Evolutionary conservation across 2,113 vertebrate genomes (phyloP).

Genomic region (Pipra filicauda): DNA sequence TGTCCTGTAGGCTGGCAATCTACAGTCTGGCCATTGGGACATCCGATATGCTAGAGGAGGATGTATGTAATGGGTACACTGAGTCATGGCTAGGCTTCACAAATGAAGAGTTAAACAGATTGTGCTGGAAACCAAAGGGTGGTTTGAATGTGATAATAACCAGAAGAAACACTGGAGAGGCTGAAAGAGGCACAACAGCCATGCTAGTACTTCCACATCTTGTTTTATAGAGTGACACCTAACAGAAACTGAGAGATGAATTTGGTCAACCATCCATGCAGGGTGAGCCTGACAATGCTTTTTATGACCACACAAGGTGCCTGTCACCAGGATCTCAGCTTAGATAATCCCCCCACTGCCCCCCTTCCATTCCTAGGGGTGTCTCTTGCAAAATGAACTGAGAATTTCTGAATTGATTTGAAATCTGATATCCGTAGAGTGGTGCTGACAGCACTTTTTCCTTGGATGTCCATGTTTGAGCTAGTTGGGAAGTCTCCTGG

Average conservation of each 20-base stretch:
- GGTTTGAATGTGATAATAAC: background rate
- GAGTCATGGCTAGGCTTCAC: background rate
- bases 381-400: background rate
- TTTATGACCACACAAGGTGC: background rate
- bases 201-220: background rate
- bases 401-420: background rate
- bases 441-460: background rate
- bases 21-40: background rate
- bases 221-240: background rate
- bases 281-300: background rate
- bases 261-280: background rate
- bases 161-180: background rate
- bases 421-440: background rate
- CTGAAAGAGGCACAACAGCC: background rate
- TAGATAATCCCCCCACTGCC: background rate
- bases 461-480: background rate
- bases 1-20: background rate
- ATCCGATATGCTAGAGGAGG: background rate
- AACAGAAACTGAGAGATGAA: background rate
- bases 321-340: background rate
- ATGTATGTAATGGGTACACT: fast-evolving
- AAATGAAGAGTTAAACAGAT: background rate
- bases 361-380: background rate
- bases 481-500: background rate
- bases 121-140: background rate